A percentile compares a stretch with the other conserved stretches of the same genome.
These are phyloP conservation scores for Eulemur rufifrons DNA, from an alignment of 2,113 vertebrate genomes.

Conservation along the genomic window DNA sequence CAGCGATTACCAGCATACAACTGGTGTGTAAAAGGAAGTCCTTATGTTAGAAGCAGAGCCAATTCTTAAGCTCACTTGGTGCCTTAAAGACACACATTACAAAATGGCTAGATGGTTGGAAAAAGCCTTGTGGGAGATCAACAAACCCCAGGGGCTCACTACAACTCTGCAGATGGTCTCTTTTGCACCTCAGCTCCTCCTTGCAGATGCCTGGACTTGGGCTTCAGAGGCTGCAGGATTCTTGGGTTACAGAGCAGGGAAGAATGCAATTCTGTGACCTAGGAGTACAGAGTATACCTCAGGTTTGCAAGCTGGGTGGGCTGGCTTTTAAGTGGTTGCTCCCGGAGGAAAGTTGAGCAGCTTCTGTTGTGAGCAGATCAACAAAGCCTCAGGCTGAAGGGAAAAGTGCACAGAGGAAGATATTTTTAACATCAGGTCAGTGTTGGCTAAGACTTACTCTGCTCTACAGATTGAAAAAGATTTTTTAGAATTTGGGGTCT, in stretches of 20 bases:
- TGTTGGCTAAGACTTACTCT: neutral
- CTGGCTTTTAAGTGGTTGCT: neutral
- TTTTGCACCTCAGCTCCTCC: neutral
- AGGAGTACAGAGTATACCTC: accelerated
- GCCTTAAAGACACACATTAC: slow-evolving; percentile 24
- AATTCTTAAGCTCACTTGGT: neutral
- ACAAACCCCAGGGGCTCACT: neutral
- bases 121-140: neutral
- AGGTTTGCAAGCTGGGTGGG: neutral
- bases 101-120: neutral
- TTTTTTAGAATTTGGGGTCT: neutral
- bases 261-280: neutral
- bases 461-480: neutral
- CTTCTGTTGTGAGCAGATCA: neutral
- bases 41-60: neutral
- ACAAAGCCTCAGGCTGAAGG: neutral
- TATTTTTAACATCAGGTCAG: neutral
- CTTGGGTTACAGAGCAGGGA: neutral
- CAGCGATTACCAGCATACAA: neutral
- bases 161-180: neutral
- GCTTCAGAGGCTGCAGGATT: neutral
- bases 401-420: neutral
- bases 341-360: neutral
- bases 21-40: neutral
- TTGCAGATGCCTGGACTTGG: neutral